Percentiles rank a stretch among this genome's conserved stretches.
Evolutionary conservation across 2,113 vertebrate genomes (phyloP).

Genomic region (human (Homo sapiens)): GRCh38 chr3:30114501-30115000

Average conservation of each 20-base stretch:
- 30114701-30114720: not conserved
- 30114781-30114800: slow-evolving; percentile 50
- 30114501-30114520: not conserved
- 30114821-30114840: not conserved
- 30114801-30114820: slow-evolving; percentile 31
- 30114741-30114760: not conserved
- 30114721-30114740: not conserved
- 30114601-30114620: not conserved
- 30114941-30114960: not conserved
- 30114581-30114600: not conserved
- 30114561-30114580: not conserved
- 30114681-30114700: slow-evolving; percentile 33
- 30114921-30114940: not conserved
- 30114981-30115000: not conserved
- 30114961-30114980: not conserved
- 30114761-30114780: slow-evolving; percentile 26
- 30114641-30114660: not conserved
- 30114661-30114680: not conserved
- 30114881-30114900: not conserved
- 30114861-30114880: not conserved
- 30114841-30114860: not conserved
- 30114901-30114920: not conserved
- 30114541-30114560: not conserved
- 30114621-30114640: not conserved
- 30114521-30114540: not conserved